Evolutionary conservation across 2,797 vertebrate species (phyloP).

Genomic region (Cichlasoma orientale): DNA sequence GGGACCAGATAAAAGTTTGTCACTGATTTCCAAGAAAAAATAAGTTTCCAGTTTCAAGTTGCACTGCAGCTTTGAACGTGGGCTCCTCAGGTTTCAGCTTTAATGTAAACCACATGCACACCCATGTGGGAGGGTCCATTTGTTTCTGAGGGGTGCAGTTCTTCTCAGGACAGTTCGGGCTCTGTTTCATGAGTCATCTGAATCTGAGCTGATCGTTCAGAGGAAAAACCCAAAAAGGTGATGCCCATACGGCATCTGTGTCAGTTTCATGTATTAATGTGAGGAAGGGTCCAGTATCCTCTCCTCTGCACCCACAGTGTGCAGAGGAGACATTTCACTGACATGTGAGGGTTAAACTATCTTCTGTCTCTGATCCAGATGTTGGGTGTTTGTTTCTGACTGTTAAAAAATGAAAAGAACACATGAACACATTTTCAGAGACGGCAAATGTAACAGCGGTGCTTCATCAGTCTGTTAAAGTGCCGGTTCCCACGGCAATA

Average conservation of each 20-base stretch:
- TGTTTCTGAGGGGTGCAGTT: no score
- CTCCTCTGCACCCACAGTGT: background rate
- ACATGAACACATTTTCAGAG: background rate
- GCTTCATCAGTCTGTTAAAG: background rate
- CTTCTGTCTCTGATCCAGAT: no score
- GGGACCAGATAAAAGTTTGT: background rate
- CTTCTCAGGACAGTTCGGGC: no score
- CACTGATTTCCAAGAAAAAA: no score
- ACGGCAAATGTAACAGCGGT: background rate
- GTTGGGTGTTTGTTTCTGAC: no score
- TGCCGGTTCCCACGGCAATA: background rate
- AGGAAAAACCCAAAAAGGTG: no score
- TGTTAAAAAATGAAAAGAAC: background rate
- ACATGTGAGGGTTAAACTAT: background rate
- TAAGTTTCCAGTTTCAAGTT: background rate
- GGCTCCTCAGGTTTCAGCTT: rapidly evolving
- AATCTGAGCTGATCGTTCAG: no score
- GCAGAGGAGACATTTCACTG: background rate
- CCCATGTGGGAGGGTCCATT: no score
- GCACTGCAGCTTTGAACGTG: background rate
- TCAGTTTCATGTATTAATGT: background rate
- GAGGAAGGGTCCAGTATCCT: background rate
- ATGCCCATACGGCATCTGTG: background rate
- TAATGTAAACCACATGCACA: background rate
- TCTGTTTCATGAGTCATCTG: no score